Evolutionary conservation across 2,797 vertebrate genomes (phyloP).

Genomic region (Cetoscarus ocellatus): DNA sequence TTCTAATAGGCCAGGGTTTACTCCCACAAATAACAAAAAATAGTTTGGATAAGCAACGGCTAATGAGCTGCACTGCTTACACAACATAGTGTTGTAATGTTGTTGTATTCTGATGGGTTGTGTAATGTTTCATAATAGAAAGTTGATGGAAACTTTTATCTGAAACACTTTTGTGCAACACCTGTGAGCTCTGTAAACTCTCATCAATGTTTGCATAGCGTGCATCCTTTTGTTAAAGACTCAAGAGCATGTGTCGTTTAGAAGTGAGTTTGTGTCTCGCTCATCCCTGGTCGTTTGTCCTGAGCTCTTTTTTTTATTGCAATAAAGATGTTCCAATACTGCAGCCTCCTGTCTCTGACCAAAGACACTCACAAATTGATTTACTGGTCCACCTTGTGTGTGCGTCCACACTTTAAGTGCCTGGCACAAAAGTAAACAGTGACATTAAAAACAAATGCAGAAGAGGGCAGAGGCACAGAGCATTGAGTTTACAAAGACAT

Average conservation of each 20-base stretch:
- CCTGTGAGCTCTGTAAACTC: background rate
- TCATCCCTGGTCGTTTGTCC: constrained; percentile 10
- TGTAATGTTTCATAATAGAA: background rate
- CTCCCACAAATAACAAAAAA: too few relatives aligned
- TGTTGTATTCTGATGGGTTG: background rate
- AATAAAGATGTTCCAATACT: constrained; percentile 15
- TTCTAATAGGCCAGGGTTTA: too few relatives aligned
- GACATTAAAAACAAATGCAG: constrained; percentile 31
- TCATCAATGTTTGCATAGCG: background rate
- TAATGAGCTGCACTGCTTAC: background rate
- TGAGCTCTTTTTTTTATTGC: constrained; percentile 2
- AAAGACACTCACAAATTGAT: constrained; percentile 41
- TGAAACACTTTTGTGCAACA: background rate
- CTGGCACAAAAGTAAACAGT: constrained; percentile 1
- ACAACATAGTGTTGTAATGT: background rate
- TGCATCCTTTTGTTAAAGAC: background rate
- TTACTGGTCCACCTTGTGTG: constrained; percentile 29
- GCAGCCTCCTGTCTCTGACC: constrained; percentile 24
- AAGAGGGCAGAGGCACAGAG: background rate
- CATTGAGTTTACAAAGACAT: constrained; percentile 29
- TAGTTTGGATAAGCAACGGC: too few relatives aligned
- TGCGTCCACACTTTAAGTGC: background rate
- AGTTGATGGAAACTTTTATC: background rate
- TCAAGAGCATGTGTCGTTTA: background rate
- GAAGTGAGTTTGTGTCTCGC: background rate